phyloP scores from a whole-genome alignment of 2,888 invertebrate genomes.

The Sminthurides aquaticus region DNA sequence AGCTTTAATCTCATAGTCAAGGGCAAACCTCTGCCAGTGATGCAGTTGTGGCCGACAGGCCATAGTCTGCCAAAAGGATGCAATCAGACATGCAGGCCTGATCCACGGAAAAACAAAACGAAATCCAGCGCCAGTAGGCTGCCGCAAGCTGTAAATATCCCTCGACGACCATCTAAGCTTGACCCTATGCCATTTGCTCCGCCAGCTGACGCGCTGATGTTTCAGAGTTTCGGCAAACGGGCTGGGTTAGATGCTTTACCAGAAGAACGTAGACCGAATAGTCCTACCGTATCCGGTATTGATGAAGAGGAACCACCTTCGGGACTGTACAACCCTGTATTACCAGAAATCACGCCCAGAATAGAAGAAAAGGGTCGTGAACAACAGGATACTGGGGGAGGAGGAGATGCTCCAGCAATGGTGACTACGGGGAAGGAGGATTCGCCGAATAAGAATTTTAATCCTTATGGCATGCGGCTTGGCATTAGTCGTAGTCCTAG shows the following conservation, averaged over 20 bases:
- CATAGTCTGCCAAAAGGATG: constrained; percentile 7
- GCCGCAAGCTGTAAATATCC: not conserved
- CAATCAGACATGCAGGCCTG: not conserved
- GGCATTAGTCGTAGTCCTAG: not conserved
- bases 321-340: not conserved
- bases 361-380: not conserved
- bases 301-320: not conserved
- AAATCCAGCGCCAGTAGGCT: not conserved
- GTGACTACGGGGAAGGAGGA: not conserved
- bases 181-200: constrained; percentile 10
- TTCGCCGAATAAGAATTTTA: too few species aligned
- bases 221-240: constrained; percentile 12
- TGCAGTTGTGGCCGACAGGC: constrained; percentile 8
- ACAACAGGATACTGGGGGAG: not conserved
- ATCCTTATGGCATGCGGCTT: not conserved
- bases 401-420: not conserved
- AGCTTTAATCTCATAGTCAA: not conserved
- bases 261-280: constrained; percentile 9
- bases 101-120: not conserved
- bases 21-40: constrained; percentile 3
- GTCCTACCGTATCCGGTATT: not conserved
- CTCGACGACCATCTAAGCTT: not conserved
- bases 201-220: constrained; percentile 14
- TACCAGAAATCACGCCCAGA: not conserved
- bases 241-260: not conserved